A percentile compares a stretch with the other conserved stretches of the same genome.
These are phyloP conservation scores for Phenganax marumi DNA, from an alignment of 92 coral and sea anemone genomes.

Conservation along the genomic window DNA sequence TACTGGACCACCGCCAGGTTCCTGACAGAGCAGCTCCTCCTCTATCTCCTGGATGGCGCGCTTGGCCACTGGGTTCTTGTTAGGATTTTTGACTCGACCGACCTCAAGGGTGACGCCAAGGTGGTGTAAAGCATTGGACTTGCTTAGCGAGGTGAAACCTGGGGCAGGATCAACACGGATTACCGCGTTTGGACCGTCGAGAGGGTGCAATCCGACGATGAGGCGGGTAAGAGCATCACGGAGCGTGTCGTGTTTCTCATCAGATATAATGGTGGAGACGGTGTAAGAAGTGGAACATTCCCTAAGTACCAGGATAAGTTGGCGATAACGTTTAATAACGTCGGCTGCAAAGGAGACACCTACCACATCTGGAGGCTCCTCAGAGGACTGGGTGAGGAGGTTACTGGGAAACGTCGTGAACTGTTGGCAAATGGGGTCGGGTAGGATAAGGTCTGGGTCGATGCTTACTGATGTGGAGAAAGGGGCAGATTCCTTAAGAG, in stretches of 20 bases:
- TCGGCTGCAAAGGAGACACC: constrained; percentile 64
- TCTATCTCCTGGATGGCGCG: constrained; percentile 24
- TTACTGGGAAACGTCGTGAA: constrained; percentile 55
- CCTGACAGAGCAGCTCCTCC: constrained; percentile 30
- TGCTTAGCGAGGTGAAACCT: neutral
- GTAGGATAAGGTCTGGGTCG: constrained; percentile 42
- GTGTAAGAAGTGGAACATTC: constrained; percentile 63
- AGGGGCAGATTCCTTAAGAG: too few species aligned
- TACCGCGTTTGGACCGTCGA: constrained; percentile 7
- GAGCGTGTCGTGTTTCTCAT: constrained; percentile 57
- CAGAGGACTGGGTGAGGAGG: constrained; percentile 51
- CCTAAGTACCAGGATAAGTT: constrained; percentile 47
- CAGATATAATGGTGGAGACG: constrained; percentile 36
- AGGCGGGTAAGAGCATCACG: constrained; percentile 29
- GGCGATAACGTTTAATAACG: constrained; percentile 56
- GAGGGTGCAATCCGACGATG: neutral
- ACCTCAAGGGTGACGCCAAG: constrained; percentile 13
- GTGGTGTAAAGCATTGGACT: neutral
- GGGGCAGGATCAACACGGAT: constrained; percentile 38
- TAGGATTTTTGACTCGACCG: constrained; percentile 19
- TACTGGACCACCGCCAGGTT: constrained; percentile 34
- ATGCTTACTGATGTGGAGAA: constrained; percentile 58
- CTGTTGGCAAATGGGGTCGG: constrained; percentile 54
- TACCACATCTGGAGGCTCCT: constrained; percentile 53
- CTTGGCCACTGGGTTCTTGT: constrained; percentile 36